Base-by-base conservation (phyloP, 23 tunicate genomes). In the Ascidia mentula region DNA sequence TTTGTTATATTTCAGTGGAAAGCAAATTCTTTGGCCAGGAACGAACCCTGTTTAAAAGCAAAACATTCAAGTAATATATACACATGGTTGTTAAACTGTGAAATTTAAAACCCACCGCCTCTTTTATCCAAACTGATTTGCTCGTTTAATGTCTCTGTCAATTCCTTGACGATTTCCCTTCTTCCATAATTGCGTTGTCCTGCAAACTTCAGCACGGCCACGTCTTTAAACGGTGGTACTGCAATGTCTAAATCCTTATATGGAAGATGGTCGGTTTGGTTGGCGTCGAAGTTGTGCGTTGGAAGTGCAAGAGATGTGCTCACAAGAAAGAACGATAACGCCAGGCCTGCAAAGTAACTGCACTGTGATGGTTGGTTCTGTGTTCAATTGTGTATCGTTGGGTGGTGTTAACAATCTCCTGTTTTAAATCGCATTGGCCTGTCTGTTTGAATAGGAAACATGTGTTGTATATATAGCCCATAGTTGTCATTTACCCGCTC, bases 21-120 rank as follows among this genome's bases (percentile, higher is more conserved):
- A 53, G 65, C 65, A 53, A 20, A 53, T 53, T 53, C 65, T 53
- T 53, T 53, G 65, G 24, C 65, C 65, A 53, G 65, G 13, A 53
- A 53, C 65, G 13, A 53, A 53, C 24, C 65, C 65, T 53, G n/a
- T n/a, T n/a, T n/a, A n/a, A n/a, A n/a, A n/a, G n/a, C n/a, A n/a
- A n/a, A n/a, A n/a, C n/a, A n/a, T n/a, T n/a, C n/a, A n/a, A n/a
- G n/a, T n/a, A n/a, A n/a, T n/a, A n/a, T n/a, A n/a, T n/a, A n/a
- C n/a, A n/a, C n/a, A n/a, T n/a, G n/a, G n/a, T n/a, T n/a, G n/a
- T n/a, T n/a, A n/a, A n/a, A n/a, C n/a, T n/a, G n/a, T n/a, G n/a
- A n/a, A n/a, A n/a, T n/a, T n/a, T n/a, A 53, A 53, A 53, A 53
- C 1, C 13, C 24, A 53, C 65, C 65, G 7, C 65, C 65, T 26